Percentiles rank a stretch among this genome's conserved stretches.
Conservation (phyloP, 2,888 invertebrate genomes). For the Latrodectus elegans region DNA sequence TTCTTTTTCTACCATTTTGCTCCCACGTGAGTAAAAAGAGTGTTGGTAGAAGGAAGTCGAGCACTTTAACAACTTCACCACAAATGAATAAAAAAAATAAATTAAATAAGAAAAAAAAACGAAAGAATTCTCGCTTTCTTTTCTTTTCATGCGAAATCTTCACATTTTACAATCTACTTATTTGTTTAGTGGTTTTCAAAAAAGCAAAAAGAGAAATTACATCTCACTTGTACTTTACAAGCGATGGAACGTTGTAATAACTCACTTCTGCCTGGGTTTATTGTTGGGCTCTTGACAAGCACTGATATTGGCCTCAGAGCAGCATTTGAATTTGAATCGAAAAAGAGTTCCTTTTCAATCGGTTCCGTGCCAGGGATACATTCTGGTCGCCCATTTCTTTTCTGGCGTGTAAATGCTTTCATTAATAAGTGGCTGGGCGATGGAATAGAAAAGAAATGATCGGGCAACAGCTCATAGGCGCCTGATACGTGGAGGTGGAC, state of each 20-base stretch:
- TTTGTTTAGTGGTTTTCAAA: neutral
- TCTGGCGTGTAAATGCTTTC: neutral
- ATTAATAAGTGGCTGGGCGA: slow-evolving; percentile 13
- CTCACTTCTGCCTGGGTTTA: neutral
- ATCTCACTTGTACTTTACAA: neutral
- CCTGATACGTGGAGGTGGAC: neutral
- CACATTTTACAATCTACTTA: neutral
- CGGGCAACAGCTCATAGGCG: neutral
- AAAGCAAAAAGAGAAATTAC: neutral
- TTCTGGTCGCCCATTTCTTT: slow-evolving; percentile 16
- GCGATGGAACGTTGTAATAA: neutral
- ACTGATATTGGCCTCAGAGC: slow-evolving; percentile 7
- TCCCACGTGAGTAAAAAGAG: too few species aligned
- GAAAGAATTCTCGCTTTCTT: too few species aligned
- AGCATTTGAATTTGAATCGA: slow-evolving; percentile 33
- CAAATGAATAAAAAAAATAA: too few species aligned
- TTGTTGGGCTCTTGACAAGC: neutral
- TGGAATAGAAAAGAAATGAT: neutral
- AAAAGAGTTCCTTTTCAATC: neutral
- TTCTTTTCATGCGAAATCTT: neutral
- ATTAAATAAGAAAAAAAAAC: too few species aligned
- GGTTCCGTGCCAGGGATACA: neutral
- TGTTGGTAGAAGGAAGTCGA: too few species aligned
- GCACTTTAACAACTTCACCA: too few species aligned
- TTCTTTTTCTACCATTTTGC: too few species aligned